Base-by-base conservation (phyloP, 2,797 vertebrate genomes). In the Martes flavigula region DNA sequence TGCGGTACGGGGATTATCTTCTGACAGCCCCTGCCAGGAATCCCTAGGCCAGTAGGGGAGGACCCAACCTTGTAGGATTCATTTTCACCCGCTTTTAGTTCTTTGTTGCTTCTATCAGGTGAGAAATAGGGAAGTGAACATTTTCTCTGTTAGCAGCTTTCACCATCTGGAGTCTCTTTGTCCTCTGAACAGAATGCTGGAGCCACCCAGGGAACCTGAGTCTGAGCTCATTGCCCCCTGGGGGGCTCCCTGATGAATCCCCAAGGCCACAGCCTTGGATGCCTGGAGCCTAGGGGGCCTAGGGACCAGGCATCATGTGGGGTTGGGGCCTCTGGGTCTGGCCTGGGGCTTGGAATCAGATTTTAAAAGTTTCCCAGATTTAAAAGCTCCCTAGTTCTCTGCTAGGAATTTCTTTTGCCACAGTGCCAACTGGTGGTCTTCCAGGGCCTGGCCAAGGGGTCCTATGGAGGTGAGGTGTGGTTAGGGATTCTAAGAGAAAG, bases 1-100 rank as follows among this genome's bases (percentile, higher is more conserved):
- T 13, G n/a, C n/a, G 46, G 46, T 0, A 4, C 0, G 23, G 2
- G 23, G 86, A 4, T 35, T 5, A 3, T 35, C 14, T 38, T 25
- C 60, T 14, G 14, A 20, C 5, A 43, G 58, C 20, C 10, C 17
- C 4, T 6, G 14, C 18, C 35, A 6, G 51, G 64, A n/a, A 18
- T 14, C 35, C 46, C 35, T 2, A 7, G 43, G 20, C 27, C 4
- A 7, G 8, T 8, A 20, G 9, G 25, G 17, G n/a, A n/a, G 13
- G 35, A 27, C 7, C 17, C 25, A 66, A 1, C 21, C 40, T 30
- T 40, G 43, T 11, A 27, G 77, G 66, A n/a, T 7, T 94, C 20
- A 51, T 21, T 13, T 35, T 46, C 38, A 5, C 30, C 15, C 11
- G 5, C 35, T 46, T 17, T 5, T 14, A 5, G 15, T 48, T 46